Conservation (phyloP, 2,113 vertebrate genomes). For the Lonchura striata region DNA sequence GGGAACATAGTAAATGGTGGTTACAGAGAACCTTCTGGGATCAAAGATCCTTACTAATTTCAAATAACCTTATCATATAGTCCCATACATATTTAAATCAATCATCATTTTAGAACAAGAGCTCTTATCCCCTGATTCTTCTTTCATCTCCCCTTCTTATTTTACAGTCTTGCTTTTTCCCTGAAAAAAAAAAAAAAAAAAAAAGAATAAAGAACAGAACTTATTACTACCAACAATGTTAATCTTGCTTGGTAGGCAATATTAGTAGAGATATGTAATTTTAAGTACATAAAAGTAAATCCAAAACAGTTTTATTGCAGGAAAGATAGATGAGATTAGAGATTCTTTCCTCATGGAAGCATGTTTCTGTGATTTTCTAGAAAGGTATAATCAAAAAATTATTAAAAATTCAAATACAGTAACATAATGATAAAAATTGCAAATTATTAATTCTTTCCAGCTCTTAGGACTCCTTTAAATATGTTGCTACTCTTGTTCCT, state of each 20-base stretch:
- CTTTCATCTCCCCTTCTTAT: not conserved
- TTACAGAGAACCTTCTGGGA: accelerated
- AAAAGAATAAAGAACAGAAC: not conserved
- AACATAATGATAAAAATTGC: not conserved
- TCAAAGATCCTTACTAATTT: not conserved
- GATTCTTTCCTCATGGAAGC: not conserved
- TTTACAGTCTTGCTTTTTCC: not conserved
- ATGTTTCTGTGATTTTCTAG: not conserved
- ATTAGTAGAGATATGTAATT: not conserved
- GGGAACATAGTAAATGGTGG: not conserved
- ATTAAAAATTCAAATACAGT: not conserved
- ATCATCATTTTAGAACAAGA: not conserved
- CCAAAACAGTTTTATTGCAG: not conserved
- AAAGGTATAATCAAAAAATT: not conserved
- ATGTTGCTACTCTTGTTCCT: not conserved
- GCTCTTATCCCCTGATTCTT: not conserved
- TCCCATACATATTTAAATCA: not conserved
- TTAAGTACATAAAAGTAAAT: not conserved
- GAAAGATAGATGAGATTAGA: not conserved
- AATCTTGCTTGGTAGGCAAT: not conserved
- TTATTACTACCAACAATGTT: not conserved
- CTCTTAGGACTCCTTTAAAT: not conserved
- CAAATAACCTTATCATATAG: not conserved
- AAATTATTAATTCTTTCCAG: not conserved
- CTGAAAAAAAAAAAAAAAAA: not conserved